Percentiles rank a stretch among this genome's conserved stretches.
phyloP scores from a whole-genome alignment of 2,888 invertebrate genomes.

The Hemithea aestivaria region DNA sequence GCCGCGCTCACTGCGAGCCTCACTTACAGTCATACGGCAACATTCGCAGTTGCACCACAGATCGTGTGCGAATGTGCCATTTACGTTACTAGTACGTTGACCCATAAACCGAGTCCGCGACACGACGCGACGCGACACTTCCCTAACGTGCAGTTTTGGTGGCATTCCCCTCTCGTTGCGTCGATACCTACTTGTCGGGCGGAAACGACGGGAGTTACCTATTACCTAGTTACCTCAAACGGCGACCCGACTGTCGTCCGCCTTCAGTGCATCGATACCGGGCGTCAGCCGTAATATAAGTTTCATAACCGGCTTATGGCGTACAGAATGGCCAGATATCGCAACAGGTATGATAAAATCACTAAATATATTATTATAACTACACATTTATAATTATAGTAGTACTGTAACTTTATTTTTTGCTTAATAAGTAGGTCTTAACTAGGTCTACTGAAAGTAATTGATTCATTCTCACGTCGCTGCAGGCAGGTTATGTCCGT shows the following conservation, averaged over 20 bases:
- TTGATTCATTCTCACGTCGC: too few relatives aligned
- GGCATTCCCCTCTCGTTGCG: conserved; percentile 4
- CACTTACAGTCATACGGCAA: conserved; percentile 72
- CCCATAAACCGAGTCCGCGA: not conserved
- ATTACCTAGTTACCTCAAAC: conserved; percentile 1
- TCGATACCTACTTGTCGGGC: too few relatives aligned
- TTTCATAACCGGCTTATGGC: conserved; percentile 43
- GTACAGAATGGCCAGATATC: conserved; percentile 63
- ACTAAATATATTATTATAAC: not conserved
- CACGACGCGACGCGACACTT: conserved; percentile 2
- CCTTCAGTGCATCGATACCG: conserved; percentile 26
- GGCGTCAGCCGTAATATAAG: conserved; percentile 30
- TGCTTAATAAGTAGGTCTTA: too few relatives aligned
- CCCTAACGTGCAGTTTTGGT: conserved; percentile 8
- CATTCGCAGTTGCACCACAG: conserved; percentile 68
- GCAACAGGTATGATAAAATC: conserved; percentile 38
- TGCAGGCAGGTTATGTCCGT: too few relatives aligned
- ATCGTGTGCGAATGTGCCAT: conserved; percentile 37
- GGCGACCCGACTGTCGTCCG: not conserved
- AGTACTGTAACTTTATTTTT: too few relatives aligned
- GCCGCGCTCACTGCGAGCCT: conserved; percentile 30
- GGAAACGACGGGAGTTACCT: too few relatives aligned
- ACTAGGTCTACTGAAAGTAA: too few relatives aligned
- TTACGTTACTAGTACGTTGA: conserved; percentile 8
- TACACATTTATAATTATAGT: too few relatives aligned